Base-by-base conservation (phyloP, 2,797 vertebrate genomes). In the Helarctos malayanus region DNA sequence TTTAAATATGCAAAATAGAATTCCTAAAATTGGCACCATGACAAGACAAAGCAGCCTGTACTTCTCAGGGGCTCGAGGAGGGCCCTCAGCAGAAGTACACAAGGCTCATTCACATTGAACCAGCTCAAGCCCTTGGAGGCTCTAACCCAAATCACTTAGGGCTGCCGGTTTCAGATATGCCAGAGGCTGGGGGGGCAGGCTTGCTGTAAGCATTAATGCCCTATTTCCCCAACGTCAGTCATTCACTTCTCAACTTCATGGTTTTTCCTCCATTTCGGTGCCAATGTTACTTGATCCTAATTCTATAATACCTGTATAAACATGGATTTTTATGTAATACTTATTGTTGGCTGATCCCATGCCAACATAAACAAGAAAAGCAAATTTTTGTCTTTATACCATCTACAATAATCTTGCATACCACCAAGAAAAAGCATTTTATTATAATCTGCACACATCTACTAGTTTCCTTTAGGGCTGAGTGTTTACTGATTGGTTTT, bases 161-260 rank as follows among this genome's bases (percentile, higher is more conserved):
- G 19, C 14, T 4, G 7, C 9, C 1, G 6, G 11, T n/a, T 41
- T 68, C 8, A 1, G 68, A 15, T 8, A 2, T 4, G 29, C 47
- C 38, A 38, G 6, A 1, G 25, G 1, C 9, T 0, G 15, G 23
- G n/a, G 18, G 7, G 4, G 2, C 18, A 5, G 7, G 2, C 14
- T 49, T 49, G 54, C 15, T 38, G 0, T 38, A 23, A 21, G 38
- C 29, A 23, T 18, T 13, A 2, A 32, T 59, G 18, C 47, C 10
- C 0, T 18, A 32, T 82, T 63, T 65, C 65, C 45, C 32, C 41
- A 16, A 5, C 0, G 1, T 89, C 69, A 45, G 15, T 41, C 52
- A 21, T 57, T 94, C 27, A 63, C 32, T 91, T 86, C 38, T 27
- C 73, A 84, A 19, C 35, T 71, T 90, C 38, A 18, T 35, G n/a